phyloP scores from a whole-genome alignment of 2,113 vertebrate species.

The Enhydra lutris region DNA sequence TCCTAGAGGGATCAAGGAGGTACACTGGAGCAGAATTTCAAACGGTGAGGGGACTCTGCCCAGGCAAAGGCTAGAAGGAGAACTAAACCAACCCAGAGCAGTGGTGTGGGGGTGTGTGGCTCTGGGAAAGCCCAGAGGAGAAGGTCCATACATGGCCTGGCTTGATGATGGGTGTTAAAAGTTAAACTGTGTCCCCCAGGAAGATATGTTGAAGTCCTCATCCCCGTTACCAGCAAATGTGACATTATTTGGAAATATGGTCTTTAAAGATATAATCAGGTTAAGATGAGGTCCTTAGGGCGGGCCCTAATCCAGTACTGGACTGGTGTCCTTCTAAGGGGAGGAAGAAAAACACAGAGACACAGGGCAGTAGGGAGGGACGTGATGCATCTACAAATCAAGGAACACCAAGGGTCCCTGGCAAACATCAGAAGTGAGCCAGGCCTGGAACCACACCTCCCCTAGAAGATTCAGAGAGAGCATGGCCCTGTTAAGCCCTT shows the following conservation, averaged over 20 bases:
- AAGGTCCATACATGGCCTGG: background rate
- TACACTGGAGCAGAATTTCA: background rate
- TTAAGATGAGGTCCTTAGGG: background rate
- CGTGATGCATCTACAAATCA: background rate
- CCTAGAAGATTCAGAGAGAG: background rate
- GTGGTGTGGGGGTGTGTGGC: background rate
- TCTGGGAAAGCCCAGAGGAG: background rate
- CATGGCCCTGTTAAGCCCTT: background rate
- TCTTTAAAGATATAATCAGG: background rate
- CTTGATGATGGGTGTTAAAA: background rate
- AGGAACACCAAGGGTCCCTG: background rate
- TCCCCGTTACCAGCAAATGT: background rate
- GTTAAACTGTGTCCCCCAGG: background rate
- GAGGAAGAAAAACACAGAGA: background rate
- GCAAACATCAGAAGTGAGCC: background rate
- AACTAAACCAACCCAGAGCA: background rate
- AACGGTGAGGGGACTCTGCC: background rate
- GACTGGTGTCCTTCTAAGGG: background rate
- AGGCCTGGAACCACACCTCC: background rate
- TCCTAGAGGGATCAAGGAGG: background rate
- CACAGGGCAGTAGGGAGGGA: background rate
- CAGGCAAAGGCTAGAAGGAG: background rate
- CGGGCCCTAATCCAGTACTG: background rate
- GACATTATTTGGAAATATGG: background rate
- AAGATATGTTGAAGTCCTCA: background rate